Evolutionary conservation across 2,797 vertebrate genomes (phyloP), one percentile per base, ranked within the genome.

Genomic region (Meda fulgida): DNA sequence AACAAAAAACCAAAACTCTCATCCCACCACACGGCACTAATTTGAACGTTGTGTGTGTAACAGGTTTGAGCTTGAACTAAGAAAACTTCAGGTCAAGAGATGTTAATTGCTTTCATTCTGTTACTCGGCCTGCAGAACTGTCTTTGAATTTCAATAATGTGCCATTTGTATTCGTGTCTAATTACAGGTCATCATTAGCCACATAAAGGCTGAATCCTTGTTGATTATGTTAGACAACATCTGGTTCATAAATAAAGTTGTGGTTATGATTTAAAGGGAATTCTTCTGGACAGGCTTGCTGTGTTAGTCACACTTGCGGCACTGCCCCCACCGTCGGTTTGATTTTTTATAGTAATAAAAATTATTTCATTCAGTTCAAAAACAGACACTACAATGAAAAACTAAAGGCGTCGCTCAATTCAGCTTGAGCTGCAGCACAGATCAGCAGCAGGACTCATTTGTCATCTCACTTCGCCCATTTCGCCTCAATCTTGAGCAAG

Each of bases 11-110:
- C n/a, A 18, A 29, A 51, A 72, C 34, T n/a, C 58, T 63, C 6
- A 51, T 16, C 78, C 71, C 60, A 80, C 40, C 60, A 11, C 48
- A 76, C 31, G 11, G 26, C 76, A 48, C 65, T 69, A 13, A 73
- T 69, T 34, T 63, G 21, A 66, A 75, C 80, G 78, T 40, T 69
- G 78, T 80, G 48, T 53, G 21, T 36, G 21, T 53, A 84, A 79
- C 40, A 75, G 60, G 81, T 58, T 23, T 63, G 55, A 36, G 46
- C 80, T 34, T 67, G 77, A 85, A 87, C 80, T 65, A 53, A 83
- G 78, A 55, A 58, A 83, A 46, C 83, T 81, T 78, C 70, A 78
- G 85, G 85, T 89, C 77, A 83, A 83, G 86, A 84, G 78, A 85
- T 78, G 84, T 75, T 87, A 87, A 87, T 87, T 85, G 80, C 72